phyloP scores from a whole-genome alignment of 2,113 vertebrate species.

The Brienomyrus longianalis region DNA sequence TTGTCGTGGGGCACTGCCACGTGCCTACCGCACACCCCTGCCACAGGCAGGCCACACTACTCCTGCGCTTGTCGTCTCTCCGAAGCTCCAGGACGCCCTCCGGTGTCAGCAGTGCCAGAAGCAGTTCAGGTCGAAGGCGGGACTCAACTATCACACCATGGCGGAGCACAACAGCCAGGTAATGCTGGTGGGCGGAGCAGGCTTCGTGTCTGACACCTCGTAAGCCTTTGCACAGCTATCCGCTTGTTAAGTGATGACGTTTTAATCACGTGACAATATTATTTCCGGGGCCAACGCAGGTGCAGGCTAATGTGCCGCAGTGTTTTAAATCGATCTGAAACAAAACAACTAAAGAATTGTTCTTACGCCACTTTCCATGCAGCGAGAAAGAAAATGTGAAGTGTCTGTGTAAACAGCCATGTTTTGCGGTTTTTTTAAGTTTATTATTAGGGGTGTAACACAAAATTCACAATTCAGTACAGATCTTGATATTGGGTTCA shows the following conservation, averaged over 20 bases:
- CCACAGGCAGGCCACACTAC: neutral
- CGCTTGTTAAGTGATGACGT: neutral
- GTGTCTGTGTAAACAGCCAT: neutral
- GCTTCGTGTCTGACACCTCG: neutral
- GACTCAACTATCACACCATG: constrained; percentile 97
- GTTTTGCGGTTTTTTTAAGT: neutral
- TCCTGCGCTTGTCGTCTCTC: constrained; percentile 26
- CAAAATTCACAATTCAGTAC: neutral
- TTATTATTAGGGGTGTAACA: neutral
- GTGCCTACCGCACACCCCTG: neutral
- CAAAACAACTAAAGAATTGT: neutral
- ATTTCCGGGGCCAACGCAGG: neutral
- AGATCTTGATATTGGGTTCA: neutral
- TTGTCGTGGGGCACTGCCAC: neutral
- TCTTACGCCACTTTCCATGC: neutral
- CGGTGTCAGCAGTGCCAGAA: constrained; percentile 94
- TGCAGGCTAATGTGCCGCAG: neutral
- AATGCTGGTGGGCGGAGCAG: constrained; percentile 15
- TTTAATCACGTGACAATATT: neutral
- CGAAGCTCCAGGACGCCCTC: constrained; percentile 87
- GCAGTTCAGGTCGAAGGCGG: constrained; percentile 94
- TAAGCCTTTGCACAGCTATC: neutral
- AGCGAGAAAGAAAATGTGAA: neutral
- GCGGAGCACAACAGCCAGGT: constrained; percentile 90
- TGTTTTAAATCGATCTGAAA: neutral